A percentile compares a stretch with the other conserved stretches of the same genome.
Conservation (phyloP, 1,140 invertebrate genomes). For the Caenorhabditis tropicalis region DNA sequence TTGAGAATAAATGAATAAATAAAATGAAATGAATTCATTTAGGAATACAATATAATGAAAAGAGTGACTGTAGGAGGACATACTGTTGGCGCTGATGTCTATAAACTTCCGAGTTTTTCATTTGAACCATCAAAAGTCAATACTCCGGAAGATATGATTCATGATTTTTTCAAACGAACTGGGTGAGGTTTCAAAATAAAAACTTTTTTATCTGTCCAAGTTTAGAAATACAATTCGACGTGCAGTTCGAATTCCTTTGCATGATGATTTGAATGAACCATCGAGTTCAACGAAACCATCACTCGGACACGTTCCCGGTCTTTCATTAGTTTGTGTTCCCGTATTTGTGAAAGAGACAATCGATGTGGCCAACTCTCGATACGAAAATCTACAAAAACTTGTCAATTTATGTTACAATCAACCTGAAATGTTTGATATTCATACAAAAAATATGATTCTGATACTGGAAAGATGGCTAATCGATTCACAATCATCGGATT, state of each 20-base stretch:
- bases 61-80: constrained; percentile 36
- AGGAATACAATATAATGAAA: constrained; percentile 27
- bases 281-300: constrained; percentile 5
- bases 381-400: constrained; percentile 55
- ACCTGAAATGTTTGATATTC: constrained; percentile 57
- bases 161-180: constrained; percentile 29
- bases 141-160: constrained; percentile 17
- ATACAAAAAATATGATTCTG: constrained; percentile 61
- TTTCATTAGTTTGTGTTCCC: constrained; percentile 33
- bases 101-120: constrained; percentile 10
- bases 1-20: background rate
- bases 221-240: background rate
- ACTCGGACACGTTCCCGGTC: background rate
- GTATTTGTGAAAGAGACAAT: constrained; percentile 5
- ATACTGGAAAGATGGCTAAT: constrained; percentile 64
- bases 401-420: constrained; percentile 60
- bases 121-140: constrained; percentile 15
- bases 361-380: background rate
- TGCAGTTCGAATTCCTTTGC: background rate
- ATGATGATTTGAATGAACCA: background rate
- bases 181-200: background rate
- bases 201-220: background rate
- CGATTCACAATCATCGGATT: constrained; percentile 56
- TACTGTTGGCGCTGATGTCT: constrained; percentile 2
- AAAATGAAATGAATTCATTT: background rate